Percentiles rank a stretch among this genome's conserved stretches.
phyloP scores from a whole-genome alignment of 2,113 vertebrate genomes.

The Gambusia holbrooki region DNA sequence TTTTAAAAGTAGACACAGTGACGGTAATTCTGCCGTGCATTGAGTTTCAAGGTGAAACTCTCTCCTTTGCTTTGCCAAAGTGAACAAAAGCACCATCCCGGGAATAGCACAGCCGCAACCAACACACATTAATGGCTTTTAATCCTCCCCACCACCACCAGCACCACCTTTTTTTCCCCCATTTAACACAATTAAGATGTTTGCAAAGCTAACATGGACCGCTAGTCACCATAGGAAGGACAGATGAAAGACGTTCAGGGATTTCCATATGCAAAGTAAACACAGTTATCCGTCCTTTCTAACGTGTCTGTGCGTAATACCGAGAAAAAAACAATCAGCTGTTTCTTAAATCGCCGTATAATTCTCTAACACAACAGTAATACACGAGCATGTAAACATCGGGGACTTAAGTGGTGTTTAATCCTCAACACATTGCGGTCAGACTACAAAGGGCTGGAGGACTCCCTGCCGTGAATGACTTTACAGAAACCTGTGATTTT shows the following conservation, averaged over 20 bases:
- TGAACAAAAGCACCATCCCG: slow-evolving; percentile 79
- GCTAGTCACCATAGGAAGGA: slow-evolving; percentile 76
- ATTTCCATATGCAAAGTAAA: slow-evolving; percentile 72
- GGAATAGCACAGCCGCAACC: slow-evolving; percentile 75
- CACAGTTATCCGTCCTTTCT: slow-evolving; percentile 63
- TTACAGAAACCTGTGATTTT: slow-evolving; percentile 61
- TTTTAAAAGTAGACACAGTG: slow-evolving; percentile 75
- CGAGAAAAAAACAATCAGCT: slow-evolving; percentile 64
- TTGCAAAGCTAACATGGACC: slow-evolving; percentile 81
- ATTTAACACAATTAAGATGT: slow-evolving; percentile 84
- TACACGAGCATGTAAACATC: slow-evolving; percentile 66
- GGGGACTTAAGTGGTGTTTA: slow-evolving; percentile 59
- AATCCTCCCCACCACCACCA: slow-evolving; percentile 64
- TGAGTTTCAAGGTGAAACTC: slow-evolving; percentile 82
- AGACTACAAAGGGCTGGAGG: slow-evolving; percentile 20
- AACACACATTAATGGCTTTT: slow-evolving; percentile 81
- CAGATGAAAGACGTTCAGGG: slow-evolving; percentile 76
- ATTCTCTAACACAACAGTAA: slow-evolving; percentile 67
- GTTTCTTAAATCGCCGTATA: slow-evolving; percentile 64
- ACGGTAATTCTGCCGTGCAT: slow-evolving; percentile 71
- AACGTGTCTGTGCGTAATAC: slow-evolving; percentile 53
- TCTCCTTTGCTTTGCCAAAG: slow-evolving; percentile 74
- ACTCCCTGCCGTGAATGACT: slow-evolving; percentile 52
- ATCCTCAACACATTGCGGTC: slow-evolving; percentile 56
- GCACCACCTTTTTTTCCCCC: slow-evolving; percentile 57